Conservation (phyloP, 2,888 invertebrate species). For the Phyllotreta striolata region DNA sequence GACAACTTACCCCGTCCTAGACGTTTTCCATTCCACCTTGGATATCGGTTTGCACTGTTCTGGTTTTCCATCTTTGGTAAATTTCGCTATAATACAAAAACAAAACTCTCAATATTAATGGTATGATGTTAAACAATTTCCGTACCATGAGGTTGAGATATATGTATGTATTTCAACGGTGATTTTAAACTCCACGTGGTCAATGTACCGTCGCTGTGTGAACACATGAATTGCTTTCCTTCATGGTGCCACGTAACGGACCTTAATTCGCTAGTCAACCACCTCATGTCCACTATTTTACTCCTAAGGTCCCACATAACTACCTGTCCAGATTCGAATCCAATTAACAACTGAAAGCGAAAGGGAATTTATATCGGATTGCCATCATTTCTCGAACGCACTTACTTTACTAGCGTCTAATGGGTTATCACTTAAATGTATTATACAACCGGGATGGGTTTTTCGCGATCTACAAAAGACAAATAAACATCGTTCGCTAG, state of each 20-base stretch:
- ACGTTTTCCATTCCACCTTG: slow-evolving; percentile 95
- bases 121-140: background rate
- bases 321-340: slow-evolving; percentile 92
- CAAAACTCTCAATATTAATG: background rate
- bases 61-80: slow-evolving; percentile 89
- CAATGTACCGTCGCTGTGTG: slow-evolving; percentile 95
- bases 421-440: slow-evolving; percentile 97
- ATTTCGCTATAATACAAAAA: slow-evolving; percentile 73
- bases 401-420: slow-evolving; percentile 93
- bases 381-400: slow-evolving; percentile 27
- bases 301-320: slow-evolving; percentile 95
- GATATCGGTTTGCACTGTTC: slow-evolving; percentile 95
- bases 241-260: slow-evolving; percentile 97
- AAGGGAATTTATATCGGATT: slow-evolving; percentile 11
- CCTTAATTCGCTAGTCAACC: slow-evolving; percentile 79
- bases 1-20: slow-evolving; percentile 76
- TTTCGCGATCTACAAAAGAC: slow-evolving; percentile 82
- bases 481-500: slow-evolving; percentile 28
- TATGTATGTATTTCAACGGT: slow-evolving; percentile 78
- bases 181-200: slow-evolving; percentile 89
- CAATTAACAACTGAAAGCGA: slow-evolving; percentile 84
- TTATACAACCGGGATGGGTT: slow-evolving; percentile 96
- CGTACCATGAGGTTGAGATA: slow-evolving; percentile 92
- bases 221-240: slow-evolving; percentile 96
- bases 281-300: slow-evolving; percentile 86